Evolutionary conservation across 2,888 invertebrate species (phyloP).

Genomic region (Lepidochrysops patricia): DNA sequence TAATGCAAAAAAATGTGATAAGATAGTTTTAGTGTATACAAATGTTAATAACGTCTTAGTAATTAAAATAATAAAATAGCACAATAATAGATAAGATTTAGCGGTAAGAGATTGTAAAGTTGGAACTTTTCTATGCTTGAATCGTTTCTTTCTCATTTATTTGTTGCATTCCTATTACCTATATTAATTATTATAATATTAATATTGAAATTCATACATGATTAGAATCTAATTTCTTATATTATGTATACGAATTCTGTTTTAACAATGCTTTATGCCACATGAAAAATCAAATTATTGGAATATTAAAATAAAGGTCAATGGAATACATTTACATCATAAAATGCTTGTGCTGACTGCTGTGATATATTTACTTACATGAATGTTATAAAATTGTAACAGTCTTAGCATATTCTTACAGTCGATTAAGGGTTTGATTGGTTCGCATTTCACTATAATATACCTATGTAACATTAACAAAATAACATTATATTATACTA

Average conservation of each 20-base stretch:
- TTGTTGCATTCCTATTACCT: conserved; percentile 3
- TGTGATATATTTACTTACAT: too few relatives aligned
- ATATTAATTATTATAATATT: background rate
- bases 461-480: too few relatives aligned
- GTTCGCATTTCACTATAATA: too few relatives aligned
- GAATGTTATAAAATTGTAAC: too few relatives aligned
- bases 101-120: background rate
- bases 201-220: background rate
- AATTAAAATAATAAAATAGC: background rate
- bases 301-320: too few relatives aligned
- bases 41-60: background rate
- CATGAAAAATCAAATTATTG: too few relatives aligned
- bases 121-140: background rate
- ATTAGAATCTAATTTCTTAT: background rate
- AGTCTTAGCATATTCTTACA: background rate
- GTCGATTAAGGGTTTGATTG: too few relatives aligned
- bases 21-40: conserved; percentile 2
- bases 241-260: too few relatives aligned
- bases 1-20: conserved; percentile 21
- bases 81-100: background rate
- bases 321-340: background rate
- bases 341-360: background rate
- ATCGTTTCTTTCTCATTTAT: background rate
- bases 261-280: too few relatives aligned
- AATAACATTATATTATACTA: too few relatives aligned